These are phyloP conservation scores for Perdita meconis DNA, from an alignment of 2,888 invertebrate genomes.

Conservation along the genomic window DNA sequence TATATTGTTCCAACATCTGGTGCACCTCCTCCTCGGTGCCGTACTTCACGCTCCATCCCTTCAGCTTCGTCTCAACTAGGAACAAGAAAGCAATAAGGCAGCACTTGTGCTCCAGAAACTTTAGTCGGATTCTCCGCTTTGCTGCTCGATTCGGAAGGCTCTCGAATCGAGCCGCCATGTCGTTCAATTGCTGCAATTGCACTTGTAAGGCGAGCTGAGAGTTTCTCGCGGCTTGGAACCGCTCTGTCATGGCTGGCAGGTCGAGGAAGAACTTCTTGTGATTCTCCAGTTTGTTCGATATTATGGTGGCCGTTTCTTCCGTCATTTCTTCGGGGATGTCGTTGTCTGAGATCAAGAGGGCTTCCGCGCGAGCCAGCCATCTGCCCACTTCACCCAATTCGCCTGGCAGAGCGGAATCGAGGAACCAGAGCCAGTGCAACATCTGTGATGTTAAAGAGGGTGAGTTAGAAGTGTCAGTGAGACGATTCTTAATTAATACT, in stretches of 20 bases:
- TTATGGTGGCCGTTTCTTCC: constrained; percentile 94
- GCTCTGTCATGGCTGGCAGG: constrained; percentile 90
- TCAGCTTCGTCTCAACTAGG: constrained; percentile 94
- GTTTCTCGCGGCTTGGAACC: constrained; percentile 91
- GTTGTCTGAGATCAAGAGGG: constrained; percentile 89
- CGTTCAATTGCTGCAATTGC: constrained; percentile 92
- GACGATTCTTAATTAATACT: too few species aligned
- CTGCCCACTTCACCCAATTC: constrained; percentile 94
- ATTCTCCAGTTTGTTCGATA: constrained; percentile 94
- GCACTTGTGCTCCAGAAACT: constrained; percentile 96
- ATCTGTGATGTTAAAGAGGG: constrained; percentile 85
- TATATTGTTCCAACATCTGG: constrained; percentile 94
- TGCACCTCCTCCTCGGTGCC: constrained; percentile 93
- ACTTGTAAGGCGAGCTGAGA: constrained; percentile 89
- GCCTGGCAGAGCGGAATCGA: constrained; percentile 94
- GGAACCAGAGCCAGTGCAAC: constrained; percentile 94
- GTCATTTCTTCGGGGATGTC: constrained; percentile 94
- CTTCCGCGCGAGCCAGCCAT: constrained; percentile 96
- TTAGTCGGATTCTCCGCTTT: constrained; percentile 92
- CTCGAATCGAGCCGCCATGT: constrained; percentile 91
- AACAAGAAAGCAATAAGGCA: constrained; percentile 96
- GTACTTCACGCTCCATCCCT: constrained; percentile 95
- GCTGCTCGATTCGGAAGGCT: constrained; percentile 91
- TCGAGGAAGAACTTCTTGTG: constrained; percentile 96
- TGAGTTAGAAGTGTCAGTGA: not conserved